Evolutionary conservation across 2,113 vertebrate species (phyloP).

Genomic region (Polyodon spathula): DNA sequence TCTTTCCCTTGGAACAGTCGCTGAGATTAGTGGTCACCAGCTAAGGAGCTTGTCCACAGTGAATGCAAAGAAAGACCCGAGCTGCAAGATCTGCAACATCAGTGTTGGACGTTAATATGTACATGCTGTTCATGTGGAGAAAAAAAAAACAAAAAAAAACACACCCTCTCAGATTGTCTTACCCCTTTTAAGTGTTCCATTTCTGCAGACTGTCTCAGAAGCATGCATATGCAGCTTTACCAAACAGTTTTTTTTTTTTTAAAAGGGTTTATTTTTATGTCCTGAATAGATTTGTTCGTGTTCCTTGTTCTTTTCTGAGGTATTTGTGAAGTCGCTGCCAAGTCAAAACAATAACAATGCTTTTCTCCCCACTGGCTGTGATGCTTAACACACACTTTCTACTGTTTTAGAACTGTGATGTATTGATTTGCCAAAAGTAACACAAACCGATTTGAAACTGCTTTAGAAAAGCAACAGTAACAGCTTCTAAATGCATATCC

Average conservation of each 20-base stretch:
- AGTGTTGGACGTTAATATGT: conserved; percentile 85
- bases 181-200: conserved; percentile 44
- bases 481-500: conserved; percentile 66
- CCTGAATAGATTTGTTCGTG: conserved; percentile 16
- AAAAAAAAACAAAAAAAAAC: background rate
- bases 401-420: conserved; percentile 69
- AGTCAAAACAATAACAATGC: conserved; percentile 49
- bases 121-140: no score
- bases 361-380: conserved; percentile 50
- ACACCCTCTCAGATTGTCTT: conserved; percentile 13
- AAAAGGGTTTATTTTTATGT: background rate
- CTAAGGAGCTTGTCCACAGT: conserved; percentile 94
- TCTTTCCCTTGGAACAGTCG: conserved; percentile 80
- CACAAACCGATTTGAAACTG: conserved; percentile 55
- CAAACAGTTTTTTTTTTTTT: conserved; percentile 37
- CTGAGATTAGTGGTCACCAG: conserved; percentile 95
- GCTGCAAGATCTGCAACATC: conserved; percentile 99
- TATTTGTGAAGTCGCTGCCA: conserved; percentile 33
- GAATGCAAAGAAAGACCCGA: conserved; percentile 98
- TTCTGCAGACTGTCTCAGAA: conserved; percentile 46
- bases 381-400: conserved; percentile 38
- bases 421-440: conserved; percentile 76
- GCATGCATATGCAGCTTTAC: conserved; percentile 66
- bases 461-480: conserved; percentile 72
- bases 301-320: conserved; percentile 36